A percentile compares a stretch with the other conserved stretches of the same genome.
phyloP scores from a whole-genome alignment of 64 coral and sea anemone genomes.

The Astreopora myriophthalma region DNA sequence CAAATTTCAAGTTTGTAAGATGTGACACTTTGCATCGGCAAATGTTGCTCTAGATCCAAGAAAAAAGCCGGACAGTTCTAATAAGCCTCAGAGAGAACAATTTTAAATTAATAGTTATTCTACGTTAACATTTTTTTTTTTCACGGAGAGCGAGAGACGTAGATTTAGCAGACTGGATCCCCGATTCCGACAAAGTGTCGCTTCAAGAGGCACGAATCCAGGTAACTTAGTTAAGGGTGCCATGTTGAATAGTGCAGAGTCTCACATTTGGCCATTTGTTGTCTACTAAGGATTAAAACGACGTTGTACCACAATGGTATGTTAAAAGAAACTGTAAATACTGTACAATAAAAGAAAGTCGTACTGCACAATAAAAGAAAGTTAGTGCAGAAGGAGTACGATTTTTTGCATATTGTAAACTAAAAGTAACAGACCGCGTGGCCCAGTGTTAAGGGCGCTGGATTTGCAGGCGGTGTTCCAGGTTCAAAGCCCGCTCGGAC shows the following conservation, averaged over 20 bases:
- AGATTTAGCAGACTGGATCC: background rate
- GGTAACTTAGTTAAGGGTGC: no score
- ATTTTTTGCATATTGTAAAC: no score
- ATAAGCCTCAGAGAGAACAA: no score
- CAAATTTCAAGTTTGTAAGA: no score
- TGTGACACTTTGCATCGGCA: no score
- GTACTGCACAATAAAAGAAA: background rate
- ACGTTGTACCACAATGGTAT: slow-evolving; percentile 57
- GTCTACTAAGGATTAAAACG: slow-evolving; percentile 5
- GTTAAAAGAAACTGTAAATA: slow-evolving; percentile 39
- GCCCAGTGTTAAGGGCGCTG: no score
- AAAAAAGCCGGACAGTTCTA: no score
- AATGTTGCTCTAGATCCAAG: no score
- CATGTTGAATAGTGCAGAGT: background rate
- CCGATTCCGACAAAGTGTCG: background rate
- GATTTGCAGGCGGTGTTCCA: no score
- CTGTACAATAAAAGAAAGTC: slow-evolving; percentile 1
- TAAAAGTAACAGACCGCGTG: no score
- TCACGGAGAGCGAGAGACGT: background rate
- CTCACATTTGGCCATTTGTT: background rate
- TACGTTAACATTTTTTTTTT: background rate
- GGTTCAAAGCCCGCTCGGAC: no score
- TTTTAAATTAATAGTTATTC: background rate
- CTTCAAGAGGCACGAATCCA: background rate
- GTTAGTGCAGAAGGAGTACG: background rate